phyloP scores from a whole-genome alignment of 2,113 vertebrate species.

The Girardinichthys multiradiatus region DNA sequence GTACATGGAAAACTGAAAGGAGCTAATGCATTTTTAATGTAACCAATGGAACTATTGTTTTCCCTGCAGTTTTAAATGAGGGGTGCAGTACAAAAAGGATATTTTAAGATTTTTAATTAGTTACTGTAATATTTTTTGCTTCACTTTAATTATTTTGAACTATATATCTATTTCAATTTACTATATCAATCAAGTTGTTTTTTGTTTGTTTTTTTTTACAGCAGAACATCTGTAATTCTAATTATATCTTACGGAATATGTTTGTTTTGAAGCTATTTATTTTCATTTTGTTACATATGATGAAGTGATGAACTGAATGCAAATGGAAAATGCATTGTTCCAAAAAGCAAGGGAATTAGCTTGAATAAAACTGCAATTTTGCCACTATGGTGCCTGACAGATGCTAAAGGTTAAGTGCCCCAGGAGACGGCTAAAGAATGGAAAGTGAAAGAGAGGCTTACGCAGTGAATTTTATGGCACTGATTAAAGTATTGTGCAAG shows the following conservation, averaged over 20 bases:
- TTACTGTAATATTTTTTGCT: background rate
- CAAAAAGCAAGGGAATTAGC: background rate
- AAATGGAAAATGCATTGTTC: background rate
- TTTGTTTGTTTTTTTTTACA: background rate
- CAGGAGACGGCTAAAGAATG: background rate
- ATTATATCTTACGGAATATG: too few relatives aligned
- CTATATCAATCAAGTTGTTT: background rate
- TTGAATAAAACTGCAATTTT: background rate
- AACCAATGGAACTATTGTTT: background rate
- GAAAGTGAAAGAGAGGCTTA: slow-evolving; percentile 1
- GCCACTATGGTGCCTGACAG: background rate
- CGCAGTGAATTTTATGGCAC: background rate
- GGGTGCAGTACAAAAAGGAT: too few relatives aligned
- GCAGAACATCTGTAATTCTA: background rate
- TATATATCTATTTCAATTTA: background rate
- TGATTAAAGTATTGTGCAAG: background rate
- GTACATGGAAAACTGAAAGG: too few relatives aligned
- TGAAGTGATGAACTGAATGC: background rate
- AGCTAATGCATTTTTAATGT: too few relatives aligned
- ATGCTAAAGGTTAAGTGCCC: slow-evolving; percentile 9
- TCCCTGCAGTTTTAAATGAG: background rate
- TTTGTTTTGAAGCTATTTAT: background rate
- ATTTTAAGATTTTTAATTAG: too few relatives aligned
- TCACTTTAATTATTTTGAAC: background rate
- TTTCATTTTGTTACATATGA: background rate